phyloP scores from a whole-genome alignment of 2,888 invertebrate genomes.

The Parnassius glacialis region DNA sequence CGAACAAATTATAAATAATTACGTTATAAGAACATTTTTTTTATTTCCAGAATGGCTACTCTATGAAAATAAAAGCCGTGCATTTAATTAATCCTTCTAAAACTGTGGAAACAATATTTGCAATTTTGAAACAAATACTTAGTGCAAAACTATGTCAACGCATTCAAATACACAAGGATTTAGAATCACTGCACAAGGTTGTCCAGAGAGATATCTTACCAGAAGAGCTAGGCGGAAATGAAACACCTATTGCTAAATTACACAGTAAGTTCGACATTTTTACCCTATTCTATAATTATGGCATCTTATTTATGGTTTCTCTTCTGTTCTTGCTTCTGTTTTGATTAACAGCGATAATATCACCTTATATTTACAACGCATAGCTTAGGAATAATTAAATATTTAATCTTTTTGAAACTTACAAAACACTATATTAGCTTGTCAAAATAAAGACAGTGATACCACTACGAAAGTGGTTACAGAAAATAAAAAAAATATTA shows the following conservation, averaged over 20 bases:
- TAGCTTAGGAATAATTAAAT: too few relatives aligned
- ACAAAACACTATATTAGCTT: too few relatives aligned
- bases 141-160: slow-evolving; percentile 47
- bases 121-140: slow-evolving; percentile 47
- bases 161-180: slow-evolving; percentile 41
- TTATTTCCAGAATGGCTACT: slow-evolving; percentile 54
- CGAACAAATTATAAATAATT: too few relatives aligned
- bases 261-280: slow-evolving; percentile 36
- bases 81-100: slow-evolving; percentile 49
- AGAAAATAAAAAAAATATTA: too few relatives aligned
- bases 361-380: too few relatives aligned
- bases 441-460: too few relatives aligned
- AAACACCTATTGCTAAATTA: slow-evolving; percentile 39
- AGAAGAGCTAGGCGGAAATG: slow-evolving; percentile 54
- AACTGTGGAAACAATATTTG: slow-evolving; percentile 42
- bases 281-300: too few relatives aligned
- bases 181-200: slow-evolving; percentile 34
- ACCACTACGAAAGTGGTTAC: too few relatives aligned
- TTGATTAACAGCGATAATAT: too few relatives aligned
- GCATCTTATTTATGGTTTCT: too few relatives aligned
- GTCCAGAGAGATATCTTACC: slow-evolving; percentile 49
- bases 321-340: too few relatives aligned
- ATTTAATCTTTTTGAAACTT: too few relatives aligned
- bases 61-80: slow-evolving; percentile 51
- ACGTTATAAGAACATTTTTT: background rate